A percentile compares a stretch with the other conserved stretches of the same genome.
Conservation (phyloP, 1,140 invertebrate genomes). For the Hestina assimilis region DNA sequence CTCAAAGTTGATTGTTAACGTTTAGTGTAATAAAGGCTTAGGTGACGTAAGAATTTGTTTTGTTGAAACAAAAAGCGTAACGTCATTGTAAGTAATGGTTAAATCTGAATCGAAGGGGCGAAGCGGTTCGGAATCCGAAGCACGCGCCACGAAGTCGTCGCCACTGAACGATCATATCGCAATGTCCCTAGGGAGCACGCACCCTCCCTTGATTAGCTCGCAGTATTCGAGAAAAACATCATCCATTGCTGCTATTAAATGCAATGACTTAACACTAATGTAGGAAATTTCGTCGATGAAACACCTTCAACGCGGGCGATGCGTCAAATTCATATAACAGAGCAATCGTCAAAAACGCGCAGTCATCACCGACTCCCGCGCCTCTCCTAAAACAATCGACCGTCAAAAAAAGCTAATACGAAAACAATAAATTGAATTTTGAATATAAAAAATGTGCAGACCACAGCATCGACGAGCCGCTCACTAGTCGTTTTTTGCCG, state of each 20-base stretch:
- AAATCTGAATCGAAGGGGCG: constrained; percentile 50
- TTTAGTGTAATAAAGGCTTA: constrained; percentile 70
- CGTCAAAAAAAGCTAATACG: constrained; percentile 53
- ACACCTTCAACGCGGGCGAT: constrained; percentile 23
- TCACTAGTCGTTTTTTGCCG: constrained; percentile 62
- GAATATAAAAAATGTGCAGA: constrained; percentile 61
- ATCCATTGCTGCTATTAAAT: constrained; percentile 48
- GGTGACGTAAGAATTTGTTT: constrained; percentile 55
- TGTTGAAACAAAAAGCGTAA: constrained; percentile 55
- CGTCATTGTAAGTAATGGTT: constrained; percentile 74
- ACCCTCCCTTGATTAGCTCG: constrained; percentile 34
- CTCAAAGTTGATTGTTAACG: constrained; percentile 59
- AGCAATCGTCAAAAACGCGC: constrained; percentile 42
- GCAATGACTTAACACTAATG: constrained; percentile 35
- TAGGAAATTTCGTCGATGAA: constrained; percentile 40
- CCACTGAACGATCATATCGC: constrained; percentile 63
- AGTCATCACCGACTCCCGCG: constrained; percentile 61
- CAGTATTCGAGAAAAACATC: constrained; percentile 19
- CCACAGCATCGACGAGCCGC: constrained; percentile 36
- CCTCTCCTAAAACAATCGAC: constrained; percentile 67
- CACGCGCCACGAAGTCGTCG: constrained; percentile 64
- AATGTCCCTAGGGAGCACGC: constrained; percentile 54
- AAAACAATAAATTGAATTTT: constrained; percentile 66
- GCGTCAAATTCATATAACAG: constrained; percentile 18
- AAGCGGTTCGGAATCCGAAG: constrained; percentile 58